These are phyloP conservation scores for Sebastes oblongus DNA, from an alignment of 2,797 vertebrate species.

Conservation along the genomic window DNA sequence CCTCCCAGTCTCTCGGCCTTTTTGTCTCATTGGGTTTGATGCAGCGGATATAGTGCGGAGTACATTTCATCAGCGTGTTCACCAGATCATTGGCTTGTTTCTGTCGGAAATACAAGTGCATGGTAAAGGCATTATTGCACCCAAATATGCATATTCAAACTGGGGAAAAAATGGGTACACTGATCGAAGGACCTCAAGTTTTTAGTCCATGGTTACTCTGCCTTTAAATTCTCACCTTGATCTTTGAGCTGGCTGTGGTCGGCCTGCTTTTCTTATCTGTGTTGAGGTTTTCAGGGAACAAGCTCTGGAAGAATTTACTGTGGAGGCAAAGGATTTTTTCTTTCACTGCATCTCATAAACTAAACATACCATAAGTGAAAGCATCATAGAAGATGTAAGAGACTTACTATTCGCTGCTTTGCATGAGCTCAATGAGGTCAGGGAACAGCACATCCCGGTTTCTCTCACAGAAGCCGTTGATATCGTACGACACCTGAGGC, in stretches of 20 bases:
- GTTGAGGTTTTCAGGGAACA: conserved; percentile 95
- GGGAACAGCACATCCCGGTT: conserved; percentile 95
- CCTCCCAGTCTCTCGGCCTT: conserved; percentile 94
- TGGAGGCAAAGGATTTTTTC: conserved; percentile 16
- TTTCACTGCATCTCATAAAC: neutral
- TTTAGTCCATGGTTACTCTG: neutral
- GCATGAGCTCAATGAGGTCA: conserved; percentile 97
- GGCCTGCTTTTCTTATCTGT: conserved; percentile 94
- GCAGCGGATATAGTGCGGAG: conserved; percentile 96
- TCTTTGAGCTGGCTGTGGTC: conserved; percentile 91
- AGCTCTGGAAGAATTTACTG: conserved; percentile 89
- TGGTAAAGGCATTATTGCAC: neutral
- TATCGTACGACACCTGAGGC: conserved; percentile 91
- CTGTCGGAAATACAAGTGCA: conserved; percentile 66
- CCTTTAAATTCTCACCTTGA: conserved; percentile 84
- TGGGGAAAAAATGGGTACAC: too few species aligned
- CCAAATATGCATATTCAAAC: neutral
- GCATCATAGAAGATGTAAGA: neutral
- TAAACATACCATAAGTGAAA: neutral
- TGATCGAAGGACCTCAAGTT: neutral
- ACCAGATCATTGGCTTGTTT: conserved; percentile 98
- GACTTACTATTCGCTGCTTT: conserved; percentile 94
- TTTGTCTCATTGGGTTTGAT: conserved; percentile 99
- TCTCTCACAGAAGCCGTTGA: conserved; percentile 93
- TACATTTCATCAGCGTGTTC: conserved; percentile 94